Conservation (phyloP, 2,113 vertebrate species). For the Rhea americana region DNA sequence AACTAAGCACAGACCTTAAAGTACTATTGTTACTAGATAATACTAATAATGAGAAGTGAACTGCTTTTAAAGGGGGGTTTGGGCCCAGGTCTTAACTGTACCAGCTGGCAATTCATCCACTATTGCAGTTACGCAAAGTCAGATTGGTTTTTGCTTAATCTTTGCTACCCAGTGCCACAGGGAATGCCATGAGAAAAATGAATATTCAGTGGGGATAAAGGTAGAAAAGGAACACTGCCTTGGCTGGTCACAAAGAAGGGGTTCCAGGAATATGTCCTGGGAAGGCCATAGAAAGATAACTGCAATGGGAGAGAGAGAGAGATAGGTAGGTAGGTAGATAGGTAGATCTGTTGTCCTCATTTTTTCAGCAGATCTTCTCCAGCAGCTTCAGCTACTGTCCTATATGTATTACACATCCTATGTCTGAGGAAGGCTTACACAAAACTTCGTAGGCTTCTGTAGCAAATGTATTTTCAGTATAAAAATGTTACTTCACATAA, state of each 20-base stretch:
- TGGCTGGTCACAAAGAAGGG: background rate
- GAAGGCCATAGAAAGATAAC: background rate
- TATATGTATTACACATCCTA: background rate
- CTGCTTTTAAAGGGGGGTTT: background rate
- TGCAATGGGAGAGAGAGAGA: too few species aligned
- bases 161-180: background rate
- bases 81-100: background rate
- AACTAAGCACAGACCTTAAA: background rate
- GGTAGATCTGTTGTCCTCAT: background rate
- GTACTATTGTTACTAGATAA: background rate
- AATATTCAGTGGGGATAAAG: background rate
- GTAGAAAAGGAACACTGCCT: background rate
- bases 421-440: background rate
- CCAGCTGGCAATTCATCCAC: background rate
- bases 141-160: background rate
- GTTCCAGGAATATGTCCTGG: background rate
- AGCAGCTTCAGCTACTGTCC: background rate
- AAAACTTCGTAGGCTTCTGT: background rate
- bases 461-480: background rate
- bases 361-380: background rate
- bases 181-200: background rate
- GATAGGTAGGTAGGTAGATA: background rate
- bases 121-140: background rate
- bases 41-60: background rate
- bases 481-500: background rate